Conservation (phyloP, 2,113 vertebrate genomes). For the Phalacrocorax brasilianus region DNA sequence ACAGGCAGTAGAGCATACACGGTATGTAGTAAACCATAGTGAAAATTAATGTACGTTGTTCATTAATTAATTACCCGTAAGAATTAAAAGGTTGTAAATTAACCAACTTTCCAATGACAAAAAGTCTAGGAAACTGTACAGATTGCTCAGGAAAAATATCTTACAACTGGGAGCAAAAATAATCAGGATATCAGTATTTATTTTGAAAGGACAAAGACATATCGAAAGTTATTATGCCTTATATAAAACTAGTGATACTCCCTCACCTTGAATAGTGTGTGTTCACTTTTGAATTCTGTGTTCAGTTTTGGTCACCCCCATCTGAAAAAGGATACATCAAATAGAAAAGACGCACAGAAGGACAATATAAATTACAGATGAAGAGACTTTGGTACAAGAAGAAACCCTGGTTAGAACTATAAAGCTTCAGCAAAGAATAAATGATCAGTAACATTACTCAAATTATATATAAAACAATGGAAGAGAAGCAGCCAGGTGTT, state of each 20-base stretch:
- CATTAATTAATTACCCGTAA: not conserved
- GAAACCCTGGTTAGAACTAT: constrained; percentile 21
- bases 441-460: not conserved
- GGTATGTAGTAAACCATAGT: not conserved
- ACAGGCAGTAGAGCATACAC: not conserved
- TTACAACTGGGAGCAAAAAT: not conserved
- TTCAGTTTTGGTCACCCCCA: constrained; percentile 66
- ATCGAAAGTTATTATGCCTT: constrained; percentile 15
- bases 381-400: constrained; percentile 1
- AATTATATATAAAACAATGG: not conserved
- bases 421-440: constrained; percentile 14
- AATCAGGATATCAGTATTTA: not conserved
- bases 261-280: constrained; percentile 66
- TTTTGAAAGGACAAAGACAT: constrained; percentile 21
- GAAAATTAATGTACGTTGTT: not conserved
- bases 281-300: constrained; percentile 67
- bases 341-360: constrained; percentile 64
- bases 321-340: constrained; percentile 70
- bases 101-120: not conserved
- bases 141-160: not conserved
- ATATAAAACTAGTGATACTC: constrained; percentile 51
- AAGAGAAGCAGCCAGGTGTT: not conserved
- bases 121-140: not conserved
- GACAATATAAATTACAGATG: constrained; percentile 41
- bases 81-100: not conserved